Base-by-base conservation (phyloP, 2,113 vertebrate species). In the Crotalus helleri region DNA sequence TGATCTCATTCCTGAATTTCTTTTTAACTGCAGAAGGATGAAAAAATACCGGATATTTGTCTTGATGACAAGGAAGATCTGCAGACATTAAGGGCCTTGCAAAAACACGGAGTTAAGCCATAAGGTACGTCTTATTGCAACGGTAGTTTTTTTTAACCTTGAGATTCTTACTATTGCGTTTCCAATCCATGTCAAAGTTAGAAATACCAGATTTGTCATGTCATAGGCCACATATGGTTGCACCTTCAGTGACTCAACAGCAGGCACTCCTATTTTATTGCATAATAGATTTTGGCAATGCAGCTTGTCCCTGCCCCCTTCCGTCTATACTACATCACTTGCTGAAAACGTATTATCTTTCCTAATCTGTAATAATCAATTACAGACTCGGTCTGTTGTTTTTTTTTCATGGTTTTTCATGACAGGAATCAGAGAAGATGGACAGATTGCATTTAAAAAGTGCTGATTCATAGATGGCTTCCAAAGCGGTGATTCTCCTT, bases 11-110 rank as follows among this genome's bases (percentile, higher is more conserved):
- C 94, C 96, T 98, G 95, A 97, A 87, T 97, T 94, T 96, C 91
- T 94, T 96, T 89, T 96, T 93, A 92, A 58, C 96, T 97, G 39
- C 96, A 98, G 98, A 97, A 97, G 96, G 94, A 98, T 98, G 97
- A 97, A 96, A 97, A 96, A 93, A 95, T 96, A 94, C 96, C 94
- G 95, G 95, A 96, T 94, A 74, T 90, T 92, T 94, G 90, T 53
- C 94, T 19, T 91, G 96, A 94, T 90, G 92, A 64, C 59, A 69
- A 95, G 94, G 96, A 95, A 95, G 93, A 94, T 95, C 95, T 96
- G 95, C 46, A 86, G 95, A 95, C 96, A 97, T 95, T 98, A 96
- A 97, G 91, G 69, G 92, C 53, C 94, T 90, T 44, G 17, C 93
- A 91, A 89, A 64, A 57, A 29, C 94, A 46, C 94, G 90, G 96